Evolutionary conservation across 2,888 invertebrate species (phyloP).

Genomic region (Parasteatoda lunata): DNA sequence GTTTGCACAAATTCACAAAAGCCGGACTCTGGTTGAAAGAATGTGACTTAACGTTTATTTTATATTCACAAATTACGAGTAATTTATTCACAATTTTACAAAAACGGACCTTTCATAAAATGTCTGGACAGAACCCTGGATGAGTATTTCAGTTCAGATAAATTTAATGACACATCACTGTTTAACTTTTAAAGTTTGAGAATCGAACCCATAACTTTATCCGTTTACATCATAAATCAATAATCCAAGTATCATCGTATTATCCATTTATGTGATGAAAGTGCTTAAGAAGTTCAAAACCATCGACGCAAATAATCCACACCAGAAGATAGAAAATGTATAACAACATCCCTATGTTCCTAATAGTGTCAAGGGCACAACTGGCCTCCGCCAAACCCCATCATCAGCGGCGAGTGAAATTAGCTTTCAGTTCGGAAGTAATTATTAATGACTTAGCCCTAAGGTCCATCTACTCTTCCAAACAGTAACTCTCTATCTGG

Average conservation of each 20-base stretch:
- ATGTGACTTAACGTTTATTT: too few relatives aligned
- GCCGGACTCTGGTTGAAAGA: too few relatives aligned
- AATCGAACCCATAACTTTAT: too few relatives aligned
- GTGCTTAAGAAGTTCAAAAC: neutral
- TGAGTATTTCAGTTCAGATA: too few relatives aligned
- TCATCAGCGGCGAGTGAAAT: slow-evolving; percentile 30
- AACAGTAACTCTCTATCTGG: neutral
- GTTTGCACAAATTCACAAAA: too few relatives aligned
- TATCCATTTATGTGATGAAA: too few relatives aligned
- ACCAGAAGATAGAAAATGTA: slow-evolving; percentile 24
- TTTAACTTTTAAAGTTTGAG: too few relatives aligned
- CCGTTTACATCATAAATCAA: neutral
- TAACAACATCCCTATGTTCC: slow-evolving; percentile 44
- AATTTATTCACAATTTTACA: too few relatives aligned
- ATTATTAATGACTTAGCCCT: slow-evolving; percentile 62
- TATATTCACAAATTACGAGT: too few relatives aligned
- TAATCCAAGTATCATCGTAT: neutral
- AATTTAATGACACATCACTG: too few relatives aligned
- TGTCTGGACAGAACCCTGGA: too few relatives aligned
- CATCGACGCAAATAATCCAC: neutral
- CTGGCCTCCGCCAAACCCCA: slow-evolving; percentile 6
- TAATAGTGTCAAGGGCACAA: slow-evolving; percentile 60
- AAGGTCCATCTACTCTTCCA: slow-evolving; percentile 11
- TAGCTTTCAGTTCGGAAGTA: slow-evolving; percentile 63
- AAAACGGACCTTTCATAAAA: too few relatives aligned